These are phyloP conservation scores for Ceramica pisi DNA, from an alignment of 2,888 invertebrate genomes.

Conservation along the genomic window DNA sequence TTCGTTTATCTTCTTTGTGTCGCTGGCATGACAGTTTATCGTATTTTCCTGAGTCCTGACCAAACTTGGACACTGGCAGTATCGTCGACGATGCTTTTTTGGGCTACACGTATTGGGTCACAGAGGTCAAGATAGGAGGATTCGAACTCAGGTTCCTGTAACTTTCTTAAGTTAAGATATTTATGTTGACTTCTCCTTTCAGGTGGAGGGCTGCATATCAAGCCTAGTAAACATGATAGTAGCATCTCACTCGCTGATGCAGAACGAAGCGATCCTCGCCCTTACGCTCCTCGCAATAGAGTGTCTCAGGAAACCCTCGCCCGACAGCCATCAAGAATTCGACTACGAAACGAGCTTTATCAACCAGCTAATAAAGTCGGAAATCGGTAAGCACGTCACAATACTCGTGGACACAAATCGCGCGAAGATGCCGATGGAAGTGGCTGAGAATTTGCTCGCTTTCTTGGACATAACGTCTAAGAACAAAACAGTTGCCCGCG, in stretches of 20 bases:
- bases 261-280: conserved; percentile 95
- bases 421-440: conserved; percentile 86
- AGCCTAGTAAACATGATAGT: conserved; percentile 95
- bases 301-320: conserved; percentile 71
- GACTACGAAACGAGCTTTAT: conserved; percentile 78
- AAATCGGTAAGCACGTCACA: conserved; percentile 88
- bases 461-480: conserved; percentile 87
- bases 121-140: too few relatives aligned
- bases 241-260: conserved; percentile 96
- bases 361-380: conserved; percentile 84
- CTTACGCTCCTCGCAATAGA: conserved; percentile 91
- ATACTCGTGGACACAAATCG: conserved; percentile 87
- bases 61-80: too few relatives aligned
- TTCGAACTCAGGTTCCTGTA: too few relatives aligned
- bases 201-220: conserved; percentile 93
- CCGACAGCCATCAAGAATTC: conserved; percentile 66
- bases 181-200: conserved; percentile 61
- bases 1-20: too few relatives aligned
- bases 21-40: too few relatives aligned
- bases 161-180: not conserved
- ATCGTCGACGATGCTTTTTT: too few relatives aligned
- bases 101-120: too few relatives aligned
- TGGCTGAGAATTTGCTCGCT: conserved; percentile 88
- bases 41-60: too few relatives aligned
- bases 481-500: conserved; percentile 76